phyloP scores from a whole-genome alignment of 2,113 vertebrate genomes.

The Cyanoliseus patagonus region DNA sequence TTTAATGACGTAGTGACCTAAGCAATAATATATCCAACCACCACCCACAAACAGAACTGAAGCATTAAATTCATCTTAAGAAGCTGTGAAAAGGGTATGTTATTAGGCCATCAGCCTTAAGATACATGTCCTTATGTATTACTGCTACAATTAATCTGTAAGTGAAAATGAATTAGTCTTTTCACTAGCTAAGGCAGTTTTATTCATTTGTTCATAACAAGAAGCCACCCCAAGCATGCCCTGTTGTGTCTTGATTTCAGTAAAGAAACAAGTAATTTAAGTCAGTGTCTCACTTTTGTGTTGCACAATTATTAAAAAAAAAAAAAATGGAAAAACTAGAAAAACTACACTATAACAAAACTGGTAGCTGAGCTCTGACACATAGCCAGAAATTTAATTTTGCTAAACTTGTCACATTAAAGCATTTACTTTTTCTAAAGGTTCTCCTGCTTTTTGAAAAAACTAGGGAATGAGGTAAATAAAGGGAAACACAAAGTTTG shows the following conservation, averaged over 20 bases:
- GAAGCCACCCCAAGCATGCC: not conserved
- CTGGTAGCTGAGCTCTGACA: not conserved
- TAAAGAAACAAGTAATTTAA: not conserved
- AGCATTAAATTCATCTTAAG: not conserved
- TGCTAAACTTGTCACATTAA: not conserved
- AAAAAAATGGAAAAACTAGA: not conserved
- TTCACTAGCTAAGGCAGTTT: not conserved
- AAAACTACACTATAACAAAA: not conserved
- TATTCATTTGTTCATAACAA: not conserved
- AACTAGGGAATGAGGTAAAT: not conserved
- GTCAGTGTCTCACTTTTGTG: not conserved
- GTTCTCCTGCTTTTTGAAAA: not conserved
- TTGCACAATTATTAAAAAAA: not conserved
- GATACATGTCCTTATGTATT: not conserved
- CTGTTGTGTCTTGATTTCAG: not conserved
- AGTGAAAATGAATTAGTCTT: not conserved
- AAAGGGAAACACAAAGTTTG: not conserved
- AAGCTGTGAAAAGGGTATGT: not conserved
- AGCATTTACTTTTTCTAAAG: not conserved
- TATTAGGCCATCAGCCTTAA: not conserved
- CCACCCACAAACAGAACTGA: not conserved
- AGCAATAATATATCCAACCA: not conserved
- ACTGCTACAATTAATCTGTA: not conserved
- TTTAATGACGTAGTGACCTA: not conserved
- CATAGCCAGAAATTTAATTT: not conserved